phyloP scores from a whole-genome alignment of 2,888 invertebrate genomes.

The Lissocephala sabroskyi region DNA sequence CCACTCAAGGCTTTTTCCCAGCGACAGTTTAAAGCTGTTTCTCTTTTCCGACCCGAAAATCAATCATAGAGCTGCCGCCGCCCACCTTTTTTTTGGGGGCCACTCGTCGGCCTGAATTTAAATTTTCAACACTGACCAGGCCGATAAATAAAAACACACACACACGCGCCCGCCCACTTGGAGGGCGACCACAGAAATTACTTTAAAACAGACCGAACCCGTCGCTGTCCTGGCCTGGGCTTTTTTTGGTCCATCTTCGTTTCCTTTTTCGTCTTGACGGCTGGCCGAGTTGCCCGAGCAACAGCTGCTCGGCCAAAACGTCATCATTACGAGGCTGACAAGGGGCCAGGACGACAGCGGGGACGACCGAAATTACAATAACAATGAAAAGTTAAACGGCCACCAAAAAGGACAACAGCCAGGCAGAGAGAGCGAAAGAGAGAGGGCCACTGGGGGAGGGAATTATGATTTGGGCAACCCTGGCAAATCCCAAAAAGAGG shows the following conservation, averaged over 20 bases:
- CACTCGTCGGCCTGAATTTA: too few species aligned
- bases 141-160: too few species aligned
- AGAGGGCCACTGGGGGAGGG: too few species aligned
- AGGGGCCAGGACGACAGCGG: constrained; percentile 9
- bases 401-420: constrained; percentile 44
- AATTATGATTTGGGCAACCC: constrained; percentile 27
- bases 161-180: constrained; percentile 3
- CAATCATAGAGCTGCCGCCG: too few species aligned
- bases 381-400: constrained; percentile 60
- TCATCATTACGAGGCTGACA: constrained; percentile 40
- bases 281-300: constrained; percentile 35
- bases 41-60: too few species aligned
- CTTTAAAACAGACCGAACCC: constrained; percentile 33
- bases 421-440: too few species aligned
- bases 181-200: constrained; percentile 40
- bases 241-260: background rate
- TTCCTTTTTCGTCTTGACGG: background rate
- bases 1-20: too few species aligned
- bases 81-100: too few species aligned
- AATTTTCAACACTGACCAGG: too few species aligned
- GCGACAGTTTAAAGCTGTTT: too few species aligned
- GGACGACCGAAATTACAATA: constrained; percentile 48
- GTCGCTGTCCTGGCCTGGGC: background rate
- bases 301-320: constrained; percentile 50
- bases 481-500: too few species aligned